Evolutionary conservation across 2,797 vertebrate species (phyloP).

Genomic region (Sebastolobus alascanus): DNA sequence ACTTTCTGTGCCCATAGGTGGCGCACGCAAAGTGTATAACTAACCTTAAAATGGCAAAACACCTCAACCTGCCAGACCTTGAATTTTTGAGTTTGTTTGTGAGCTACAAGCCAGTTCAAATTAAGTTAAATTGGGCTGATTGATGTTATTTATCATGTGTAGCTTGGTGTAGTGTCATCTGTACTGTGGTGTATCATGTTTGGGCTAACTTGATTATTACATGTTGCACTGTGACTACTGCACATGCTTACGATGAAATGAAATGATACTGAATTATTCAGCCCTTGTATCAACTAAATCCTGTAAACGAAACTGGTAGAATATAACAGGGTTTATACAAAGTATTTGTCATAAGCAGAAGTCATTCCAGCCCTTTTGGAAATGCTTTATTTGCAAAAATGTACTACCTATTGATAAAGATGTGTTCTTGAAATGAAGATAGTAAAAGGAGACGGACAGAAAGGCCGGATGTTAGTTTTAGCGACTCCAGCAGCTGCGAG

Average conservation of each 20-base stretch:
- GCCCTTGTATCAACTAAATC: background rate
- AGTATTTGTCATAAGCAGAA: background rate
- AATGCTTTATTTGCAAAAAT: constrained; percentile 16
- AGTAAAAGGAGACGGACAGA: constrained; percentile 25
- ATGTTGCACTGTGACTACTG: background rate
- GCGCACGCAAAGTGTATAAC: background rate
- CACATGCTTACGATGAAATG: background rate
- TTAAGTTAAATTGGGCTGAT: background rate
- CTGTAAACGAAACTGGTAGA: background rate
- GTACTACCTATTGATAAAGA: background rate
- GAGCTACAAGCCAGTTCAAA: background rate
- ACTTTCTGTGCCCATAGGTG: background rate
- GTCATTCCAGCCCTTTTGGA: constrained; percentile 6
- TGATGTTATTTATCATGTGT: background rate
- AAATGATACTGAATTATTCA: background rate
- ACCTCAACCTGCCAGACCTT: background rate
- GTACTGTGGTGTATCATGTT: background rate
- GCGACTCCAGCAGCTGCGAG: constrained; percentile 57
- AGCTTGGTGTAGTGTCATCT: background rate
- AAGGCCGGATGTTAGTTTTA: constrained; percentile 36
- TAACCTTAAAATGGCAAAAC: background rate
- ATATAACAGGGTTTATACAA: background rate
- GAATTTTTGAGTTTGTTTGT: background rate
- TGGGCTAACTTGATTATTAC: background rate
- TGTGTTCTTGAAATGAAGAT: constrained; percentile 25